Evolutionary conservation across 2,888 invertebrate species (phyloP).

Genomic region (Dendrolimus pini): DNA sequence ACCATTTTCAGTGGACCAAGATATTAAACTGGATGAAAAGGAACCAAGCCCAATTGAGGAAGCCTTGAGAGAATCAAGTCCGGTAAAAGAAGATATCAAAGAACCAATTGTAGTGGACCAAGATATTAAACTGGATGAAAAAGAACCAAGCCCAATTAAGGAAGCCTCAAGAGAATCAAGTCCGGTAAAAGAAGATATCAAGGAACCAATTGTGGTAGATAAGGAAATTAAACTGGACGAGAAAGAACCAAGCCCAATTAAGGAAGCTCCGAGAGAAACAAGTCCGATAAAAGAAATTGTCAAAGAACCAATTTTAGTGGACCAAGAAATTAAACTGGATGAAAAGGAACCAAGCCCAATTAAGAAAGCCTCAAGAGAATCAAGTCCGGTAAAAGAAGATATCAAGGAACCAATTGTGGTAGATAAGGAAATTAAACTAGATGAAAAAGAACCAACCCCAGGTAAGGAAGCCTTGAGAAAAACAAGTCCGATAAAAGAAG

Average conservation of each 20-base stretch:
- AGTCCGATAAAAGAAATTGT: too few relatives aligned
- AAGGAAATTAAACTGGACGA: neutral
- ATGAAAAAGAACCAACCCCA: slow-evolving; percentile 3
- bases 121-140: neutral
- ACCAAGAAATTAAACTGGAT: neutral
- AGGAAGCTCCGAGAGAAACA: neutral
- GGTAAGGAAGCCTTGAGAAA: neutral
- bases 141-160: neutral
- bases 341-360: neutral
- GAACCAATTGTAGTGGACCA: too few relatives aligned
- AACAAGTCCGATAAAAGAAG: neutral
- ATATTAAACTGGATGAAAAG: too few relatives aligned
- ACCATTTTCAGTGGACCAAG: too few relatives aligned
- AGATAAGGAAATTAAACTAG: too few relatives aligned
- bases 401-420: neutral
- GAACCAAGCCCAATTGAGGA: too few relatives aligned
- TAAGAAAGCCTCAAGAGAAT: neutral
- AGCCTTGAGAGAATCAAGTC: too few relatives aligned
- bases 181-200: neutral
- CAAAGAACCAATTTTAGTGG: too few relatives aligned
- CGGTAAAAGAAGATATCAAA: too few relatives aligned
- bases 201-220: neutral
- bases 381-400: too few relatives aligned
- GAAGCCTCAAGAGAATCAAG: neutral
- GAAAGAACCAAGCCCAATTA: slow-evolving; percentile 2